A percentile compares a stretch with the other conserved stretches of the same genome.
phyloP scores from a whole-genome alignment of 2,888 invertebrate species.

The Ophioninae sp. region DNA sequence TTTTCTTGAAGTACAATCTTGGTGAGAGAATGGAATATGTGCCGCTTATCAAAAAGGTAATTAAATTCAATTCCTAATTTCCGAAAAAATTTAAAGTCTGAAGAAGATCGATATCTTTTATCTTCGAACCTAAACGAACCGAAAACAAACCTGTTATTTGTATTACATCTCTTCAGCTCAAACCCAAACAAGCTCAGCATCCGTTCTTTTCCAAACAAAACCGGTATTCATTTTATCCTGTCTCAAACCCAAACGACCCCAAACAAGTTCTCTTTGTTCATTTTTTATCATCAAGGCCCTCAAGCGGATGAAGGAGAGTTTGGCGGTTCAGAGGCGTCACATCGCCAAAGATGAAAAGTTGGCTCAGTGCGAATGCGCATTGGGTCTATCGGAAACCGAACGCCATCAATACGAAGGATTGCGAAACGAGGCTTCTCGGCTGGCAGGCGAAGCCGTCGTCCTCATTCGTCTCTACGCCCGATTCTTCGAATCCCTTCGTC shows the following conservation, averaged over 20 bases:
- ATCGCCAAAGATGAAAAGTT: constrained; percentile 66
- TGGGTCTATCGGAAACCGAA: constrained; percentile 32
- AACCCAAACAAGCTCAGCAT: no score
- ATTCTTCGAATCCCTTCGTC: constrained; percentile 82
- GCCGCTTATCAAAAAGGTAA: constrained; percentile 88
- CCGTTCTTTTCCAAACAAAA: no score
- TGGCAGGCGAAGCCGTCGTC: constrained; percentile 71
- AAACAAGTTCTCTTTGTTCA: neutral
- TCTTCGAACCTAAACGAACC: no score
- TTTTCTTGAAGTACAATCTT: constrained; percentile 87
- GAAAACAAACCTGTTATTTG: no score
- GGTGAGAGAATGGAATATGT: constrained; percentile 87
- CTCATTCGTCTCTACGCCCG: constrained; percentile 79
- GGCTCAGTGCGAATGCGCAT: constrained; percentile 57
- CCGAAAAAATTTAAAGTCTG: no score
- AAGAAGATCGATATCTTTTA: no score
- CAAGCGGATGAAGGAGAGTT: constrained; percentile 82
- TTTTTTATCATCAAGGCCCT: constrained; percentile 74
- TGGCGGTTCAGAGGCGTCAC: constrained; percentile 70
- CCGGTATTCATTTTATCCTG: no score
- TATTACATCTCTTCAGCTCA: no score
- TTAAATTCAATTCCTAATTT: neutral
- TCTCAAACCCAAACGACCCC: no score
- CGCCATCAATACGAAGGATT: constrained; percentile 55
- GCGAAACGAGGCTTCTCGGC: constrained; percentile 38